Evolutionary conservation across 1,140 invertebrate genomes (phyloP).

Genomic region (Drosophila watanabei): DNA sequence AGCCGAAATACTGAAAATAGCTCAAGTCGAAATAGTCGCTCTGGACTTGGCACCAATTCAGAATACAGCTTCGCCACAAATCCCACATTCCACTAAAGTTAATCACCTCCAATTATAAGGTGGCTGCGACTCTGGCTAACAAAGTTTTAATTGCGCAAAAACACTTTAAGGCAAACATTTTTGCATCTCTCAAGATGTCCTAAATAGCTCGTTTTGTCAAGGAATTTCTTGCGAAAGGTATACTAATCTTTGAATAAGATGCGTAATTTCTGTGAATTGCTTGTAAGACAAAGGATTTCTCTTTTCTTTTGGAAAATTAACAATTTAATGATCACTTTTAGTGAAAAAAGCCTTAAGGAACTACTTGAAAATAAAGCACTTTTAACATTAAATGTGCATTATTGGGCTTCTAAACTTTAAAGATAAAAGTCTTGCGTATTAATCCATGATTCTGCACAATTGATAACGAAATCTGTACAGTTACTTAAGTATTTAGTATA

Average conservation of each 20-base stretch:
- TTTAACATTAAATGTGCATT: no score
- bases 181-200: slow-evolving; percentile 3
- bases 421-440: no score
- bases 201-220: slow-evolving; percentile 8
- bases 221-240: not conserved
- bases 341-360: no score
- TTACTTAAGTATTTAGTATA: no score
- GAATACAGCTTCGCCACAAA: slow-evolving; percentile 17
- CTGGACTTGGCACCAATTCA: slow-evolving; percentile 39
- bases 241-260: not conserved
- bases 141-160: slow-evolving; percentile 15
- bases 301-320: not conserved
- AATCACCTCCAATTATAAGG: slow-evolving; percentile 37
- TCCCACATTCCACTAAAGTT: slow-evolving; percentile 19
- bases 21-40: slow-evolving; percentile 22
- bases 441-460: no score
- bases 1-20: slow-evolving; percentile 24
- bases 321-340: not conserved
- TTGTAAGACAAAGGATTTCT: not conserved
- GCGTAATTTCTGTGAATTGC: not conserved
- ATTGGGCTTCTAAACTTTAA: no score
- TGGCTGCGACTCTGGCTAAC: not conserved
- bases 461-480: not conserved
- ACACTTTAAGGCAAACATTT: slow-evolving; percentile 2
- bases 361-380: no score